Base-by-base conservation (phyloP, 1,140 invertebrate species). In the Pogonognathellus flavescens region DNA sequence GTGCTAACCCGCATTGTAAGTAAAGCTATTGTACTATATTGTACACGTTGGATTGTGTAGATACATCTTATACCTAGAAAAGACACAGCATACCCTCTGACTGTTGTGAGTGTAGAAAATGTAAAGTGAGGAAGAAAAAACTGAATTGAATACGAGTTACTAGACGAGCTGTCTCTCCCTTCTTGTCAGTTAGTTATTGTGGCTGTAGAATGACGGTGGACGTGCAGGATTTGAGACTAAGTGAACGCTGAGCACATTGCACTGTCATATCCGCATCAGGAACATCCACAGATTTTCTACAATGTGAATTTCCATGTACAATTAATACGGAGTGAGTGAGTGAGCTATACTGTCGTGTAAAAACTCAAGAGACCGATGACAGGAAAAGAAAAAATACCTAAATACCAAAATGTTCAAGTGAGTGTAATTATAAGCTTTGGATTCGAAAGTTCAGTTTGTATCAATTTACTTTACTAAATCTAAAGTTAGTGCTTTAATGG, bases 141-240 rank as follows among this genome's bases (percentile, higher is more conserved):
- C n/a, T 76, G 70, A 76, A 76, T 41, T 76, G 14, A 49, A 49
- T 76, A 31, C 14, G 41, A 76, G 13, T 41, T 66, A 66, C 25
- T 20, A 76, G 41, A 76, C 31, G 70, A 76, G 70, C 70, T 50
- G 70, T 76, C 70, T 25, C 70, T 76, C 70, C 62, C 62, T 66
- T 25, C 62, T 66, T 76, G 25, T 31, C 70, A 76, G 70, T 76
- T 76, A 50, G 70, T 76, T 49, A 50, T 76, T 49, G 31, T 50
- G 70, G 41, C 41, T 76, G 41, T 76, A 76, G 16, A 49, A 31
- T 76, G 70, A 76, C 25, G 70, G 70, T 76, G 70, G 41, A 70
- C 66, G 18, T 7, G 41, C 14, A 76, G 6, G 4, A n/a, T 50
- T 9, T 76, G 41, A 13, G 41, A 49, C 70, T 76, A 31, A 41